Base-by-base conservation (phyloP, 1,140 invertebrate genomes). In the Apis dorsata region DNA sequence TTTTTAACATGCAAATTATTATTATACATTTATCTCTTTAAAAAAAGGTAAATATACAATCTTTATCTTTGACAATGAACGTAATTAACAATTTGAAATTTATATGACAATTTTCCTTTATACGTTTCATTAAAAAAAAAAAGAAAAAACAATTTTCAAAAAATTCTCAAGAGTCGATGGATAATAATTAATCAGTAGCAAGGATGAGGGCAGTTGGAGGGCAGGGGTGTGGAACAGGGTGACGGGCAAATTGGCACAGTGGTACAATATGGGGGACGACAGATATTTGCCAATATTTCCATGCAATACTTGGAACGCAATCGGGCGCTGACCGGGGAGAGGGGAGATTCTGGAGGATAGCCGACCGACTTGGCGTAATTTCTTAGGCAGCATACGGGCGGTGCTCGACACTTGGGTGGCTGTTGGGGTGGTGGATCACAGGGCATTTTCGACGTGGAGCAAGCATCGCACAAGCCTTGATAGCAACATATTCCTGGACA, bases 401-500 rank as follows among this genome's bases (percentile, higher is more conserved):
- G 76, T 60, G 63, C 53, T 21, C 44, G 60, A n/a, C 77, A 76
- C 51, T 15, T 15, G 11, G 69, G 78, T 3, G 51, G 19, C 0
- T 15, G 76, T 12, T 44, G 72, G 19, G 71, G 44, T n/a, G 81
- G 74, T n/a, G 83, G 51, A 51, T 34, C 76, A n/a, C 84, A 59
- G 12, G 88, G 88, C 83, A 91, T 91, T 68, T 85, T 66, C 1
- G 90, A 90, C 1, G 85, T 12, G 81, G 84, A 90, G 19, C 88
- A 91, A n/a, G 90, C 75, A 83, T 91, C 86, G 70, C 83, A 87
- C 21, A 73, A 63, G 15, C 84, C 83, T 11, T 85, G 63, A 60
- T 78, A 82, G 13, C 85, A 90, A 21, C 87, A 91, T 63, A 87
- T 80, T n/a, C 90, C 90, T 60, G 89, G 89, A 83, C 89, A 92